phyloP scores from a whole-genome alignment of 2,888 invertebrate genomes.

The Drosophila eohydei region DNA sequence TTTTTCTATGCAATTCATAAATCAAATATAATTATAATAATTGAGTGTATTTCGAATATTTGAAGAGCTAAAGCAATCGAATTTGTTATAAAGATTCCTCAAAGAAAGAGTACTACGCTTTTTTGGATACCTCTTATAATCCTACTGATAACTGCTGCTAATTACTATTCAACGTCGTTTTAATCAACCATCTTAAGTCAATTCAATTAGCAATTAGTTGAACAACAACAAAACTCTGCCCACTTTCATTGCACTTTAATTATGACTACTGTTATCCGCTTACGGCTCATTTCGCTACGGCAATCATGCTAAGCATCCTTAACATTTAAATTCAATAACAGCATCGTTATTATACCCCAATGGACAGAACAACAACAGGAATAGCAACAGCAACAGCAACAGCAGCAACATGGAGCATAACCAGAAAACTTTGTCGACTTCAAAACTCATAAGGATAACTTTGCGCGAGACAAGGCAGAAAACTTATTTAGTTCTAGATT shows the following conservation, averaged over 20 bases:
- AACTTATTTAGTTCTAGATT: slow-evolving; percentile 75
- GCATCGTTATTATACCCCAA: slow-evolving; percentile 35
- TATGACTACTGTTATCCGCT: slow-evolving; percentile 20
- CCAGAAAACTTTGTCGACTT: slow-evolving; percentile 30
- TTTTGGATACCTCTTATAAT: no score
- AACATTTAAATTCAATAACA: slow-evolving; percentile 68
- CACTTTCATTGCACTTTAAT: slow-evolving; percentile 2
- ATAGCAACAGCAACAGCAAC: not conserved
- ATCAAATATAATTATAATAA: no score
- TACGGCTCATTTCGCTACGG: slow-evolving; percentile 34
- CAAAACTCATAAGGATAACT: slow-evolving; percentile 59
- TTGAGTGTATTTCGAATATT: no score
- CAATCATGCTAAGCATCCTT: slow-evolving; percentile 20
- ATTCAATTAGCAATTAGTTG: not conserved
- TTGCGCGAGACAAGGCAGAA: slow-evolving; percentile 43
- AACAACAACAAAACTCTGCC: not conserved
- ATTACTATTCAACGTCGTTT: not conserved
- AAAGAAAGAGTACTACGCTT: no score
- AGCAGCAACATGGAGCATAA: not conserved
- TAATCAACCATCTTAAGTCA: not conserved
- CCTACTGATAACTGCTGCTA: not conserved
- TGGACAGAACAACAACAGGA: slow-evolving; percentile 28
- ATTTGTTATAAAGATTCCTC: no score
- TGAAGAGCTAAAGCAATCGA: no score
- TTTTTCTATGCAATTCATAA: no score